phyloP scores from a whole-genome alignment of 2,888 invertebrate species.

The Caenorhabditis drosophilae region DNA sequence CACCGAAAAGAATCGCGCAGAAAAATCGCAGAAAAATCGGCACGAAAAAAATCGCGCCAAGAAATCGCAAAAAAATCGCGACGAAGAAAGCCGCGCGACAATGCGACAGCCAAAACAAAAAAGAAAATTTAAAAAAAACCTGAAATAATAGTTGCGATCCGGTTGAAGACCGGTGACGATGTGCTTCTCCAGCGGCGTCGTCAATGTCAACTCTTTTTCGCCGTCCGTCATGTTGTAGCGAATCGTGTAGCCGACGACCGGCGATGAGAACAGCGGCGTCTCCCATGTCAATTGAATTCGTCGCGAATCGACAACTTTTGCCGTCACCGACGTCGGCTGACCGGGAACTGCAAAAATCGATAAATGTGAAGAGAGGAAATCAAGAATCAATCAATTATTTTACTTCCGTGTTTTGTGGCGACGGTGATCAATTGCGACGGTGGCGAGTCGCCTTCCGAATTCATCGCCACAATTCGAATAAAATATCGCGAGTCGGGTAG shows the following conservation, averaged over 20 bases:
- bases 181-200: slow-evolving; percentile 65
- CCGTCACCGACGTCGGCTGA: slow-evolving; percentile 88
- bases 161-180: slow-evolving; percentile 89
- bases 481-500: slow-evolving; percentile 49
- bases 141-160: slow-evolving; percentile 90
- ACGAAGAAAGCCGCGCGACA: neutral
- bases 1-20: too few species aligned
- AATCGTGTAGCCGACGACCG: slow-evolving; percentile 79
- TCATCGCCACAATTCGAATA: slow-evolving; percentile 91
- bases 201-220: slow-evolving; percentile 54
- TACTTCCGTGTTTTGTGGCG: slow-evolving; percentile 87
- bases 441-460: slow-evolving; percentile 92
- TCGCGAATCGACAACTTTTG: slow-evolving; percentile 86
- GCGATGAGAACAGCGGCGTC: slow-evolving; percentile 75
- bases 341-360: slow-evolving; percentile 81
- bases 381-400: too few species aligned
- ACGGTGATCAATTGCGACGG: slow-evolving; percentile 95
- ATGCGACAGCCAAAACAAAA: too few species aligned
- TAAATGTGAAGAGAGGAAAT: neutral
- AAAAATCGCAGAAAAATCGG: too few species aligned
- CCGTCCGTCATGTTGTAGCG: slow-evolving; percentile 81
- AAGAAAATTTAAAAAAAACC: too few species aligned
- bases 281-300: slow-evolving; percentile 90
- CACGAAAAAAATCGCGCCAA: neutral
- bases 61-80: neutral